Evolutionary conservation across 1,140 invertebrate genomes (phyloP), one percentile per base, ranked within the genome.

Genomic region (Triops longicaudatus): DNA sequence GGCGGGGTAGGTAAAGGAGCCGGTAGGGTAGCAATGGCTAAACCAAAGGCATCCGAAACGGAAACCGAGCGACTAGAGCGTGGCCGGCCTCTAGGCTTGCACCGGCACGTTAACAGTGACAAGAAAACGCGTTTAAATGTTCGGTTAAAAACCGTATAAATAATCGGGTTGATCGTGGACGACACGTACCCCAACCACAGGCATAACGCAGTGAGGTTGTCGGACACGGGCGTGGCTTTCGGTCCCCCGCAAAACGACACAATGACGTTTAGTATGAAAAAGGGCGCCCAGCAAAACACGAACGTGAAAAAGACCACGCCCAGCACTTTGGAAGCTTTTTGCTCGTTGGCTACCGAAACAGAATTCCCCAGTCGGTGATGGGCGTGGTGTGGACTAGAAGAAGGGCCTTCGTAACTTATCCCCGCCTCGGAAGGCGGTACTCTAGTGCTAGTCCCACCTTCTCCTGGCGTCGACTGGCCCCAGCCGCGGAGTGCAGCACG

Each of bases 331-430:
- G 90, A 91, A 0, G 92, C 92, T 81, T 93, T 93, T 82, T 93
- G 91, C 81, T 94, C 92, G 10, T 91, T 93, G 26, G 91, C 91
- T 0, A 94, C 91, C 0, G 90, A 90, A 81, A 92, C 92, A 0
- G 91, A 91, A 17, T 79, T 79, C 3, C 91, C 89, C 73, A 91
- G 79, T 1, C 88, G 89, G 86, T 80, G 72, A 41, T 77, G 50
- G 76, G 76, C 63, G 76, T 77, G 31, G 7, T 88, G 90, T 37
- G 74, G 26, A 27, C 42, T 28, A 3, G 74, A 22, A 26, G 74
- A 31, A 22, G 7, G 28, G 14, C 74, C 31, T 77, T 28, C 26
- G 73, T 78, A 26, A 78, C 43, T 37, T 37, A 37, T 4, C 2
- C 31, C 31, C 31, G 31, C 31, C 31, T 37, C 31, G 2, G 72